Conservation (phyloP, 1,140 invertebrate species). For the Paracyclopina nana region DNA sequence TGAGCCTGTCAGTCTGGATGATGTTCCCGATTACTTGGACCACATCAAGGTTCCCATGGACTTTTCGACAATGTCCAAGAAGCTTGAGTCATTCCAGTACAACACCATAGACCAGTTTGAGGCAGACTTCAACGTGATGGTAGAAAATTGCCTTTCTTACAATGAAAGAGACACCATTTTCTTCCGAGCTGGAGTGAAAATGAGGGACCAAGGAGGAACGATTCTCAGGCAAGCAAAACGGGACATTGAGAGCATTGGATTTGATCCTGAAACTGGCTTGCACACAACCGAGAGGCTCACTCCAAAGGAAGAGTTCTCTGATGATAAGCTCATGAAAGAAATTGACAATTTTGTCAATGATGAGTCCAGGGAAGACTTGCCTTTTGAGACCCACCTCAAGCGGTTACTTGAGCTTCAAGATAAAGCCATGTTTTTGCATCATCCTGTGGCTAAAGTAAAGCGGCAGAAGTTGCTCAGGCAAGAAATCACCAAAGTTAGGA, state of each 20-base stretch:
- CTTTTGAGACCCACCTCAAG: constrained; percentile 27
- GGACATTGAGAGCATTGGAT: constrained; percentile 45
- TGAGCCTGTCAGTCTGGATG: constrained; percentile 15
- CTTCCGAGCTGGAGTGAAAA: constrained; percentile 37
- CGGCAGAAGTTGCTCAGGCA: constrained; percentile 19
- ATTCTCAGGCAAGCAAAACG: constrained; percentile 37
- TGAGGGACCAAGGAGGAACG: constrained; percentile 19
- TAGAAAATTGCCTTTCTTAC: constrained; percentile 80
- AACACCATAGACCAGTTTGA: constrained; percentile 55
- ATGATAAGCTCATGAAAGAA: constrained; percentile 24
- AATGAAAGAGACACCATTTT: constrained; percentile 74
- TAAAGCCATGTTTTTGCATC: constrained; percentile 19
- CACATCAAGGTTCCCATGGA: constrained; percentile 91
- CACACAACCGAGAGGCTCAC: constrained; percentile 24
- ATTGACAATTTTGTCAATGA: constrained; percentile 22
- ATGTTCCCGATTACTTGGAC: constrained; percentile 75
- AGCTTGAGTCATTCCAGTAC: constrained; percentile 56
- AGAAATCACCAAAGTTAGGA: constrained; percentile 27
- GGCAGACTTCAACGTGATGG: constrained; percentile 77
- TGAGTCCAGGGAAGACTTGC: constrained; percentile 22
- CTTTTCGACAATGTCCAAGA: constrained; percentile 68
- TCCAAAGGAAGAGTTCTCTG: constrained; percentile 20
- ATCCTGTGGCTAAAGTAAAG: constrained; percentile 19
- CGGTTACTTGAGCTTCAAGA: constrained; percentile 24
- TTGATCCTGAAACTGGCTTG: constrained; percentile 30